Evolutionary conservation across 1,140 invertebrate genomes (phyloP), one percentile per base, ranked within the genome.

Genomic region (Lepidotrigona ventralis): DNA sequence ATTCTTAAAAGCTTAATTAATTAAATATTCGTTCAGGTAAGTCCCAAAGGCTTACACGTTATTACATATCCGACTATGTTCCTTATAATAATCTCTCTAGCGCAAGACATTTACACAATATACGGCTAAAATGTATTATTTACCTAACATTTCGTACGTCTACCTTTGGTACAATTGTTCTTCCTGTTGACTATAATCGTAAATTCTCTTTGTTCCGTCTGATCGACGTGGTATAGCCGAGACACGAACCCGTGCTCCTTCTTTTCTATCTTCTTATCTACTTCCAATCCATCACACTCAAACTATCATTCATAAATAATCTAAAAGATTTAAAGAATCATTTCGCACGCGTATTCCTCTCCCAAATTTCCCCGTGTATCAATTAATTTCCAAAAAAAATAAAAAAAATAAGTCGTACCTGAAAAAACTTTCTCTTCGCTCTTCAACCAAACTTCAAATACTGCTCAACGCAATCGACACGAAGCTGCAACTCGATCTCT

Each of bases 91-190:
- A 68, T n/a, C 39, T 70, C 23, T 53, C 21, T 72, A 79, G 56
- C 66, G 26, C 39, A 83, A 69, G 51, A 79, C 82, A 85, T 87
- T 79, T 86, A 72, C 63, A 83, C 80, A 75, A 33, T 89, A 69
- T 86, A 85, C 81, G 60, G 79, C 23, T 86, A 66, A 76, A n/a
- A 83, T 88, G 81, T 82, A 69, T 33, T 89, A 83, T 19, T 66
- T 84, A 84, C 54, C 74, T 88, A 86, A 86, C 77, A 53, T 83
- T 88, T 66, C 79, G 78, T 90, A 90, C 73, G 81, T 76, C 90
- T 92, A 92, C 89, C 92, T 92, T 92, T 92, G 92, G 92, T 92
- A 90, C 90, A 91, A 89, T 91, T 92, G 89, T 85, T 85, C 77
- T 88, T 77, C 73, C 85, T 91, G 88, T 73, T 89, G 88, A 91